A percentile compares a stretch with the other conserved stretches of the same genome.
phyloP scores from a whole-genome alignment of 2,888 invertebrate species.

The Actias luna region DNA sequence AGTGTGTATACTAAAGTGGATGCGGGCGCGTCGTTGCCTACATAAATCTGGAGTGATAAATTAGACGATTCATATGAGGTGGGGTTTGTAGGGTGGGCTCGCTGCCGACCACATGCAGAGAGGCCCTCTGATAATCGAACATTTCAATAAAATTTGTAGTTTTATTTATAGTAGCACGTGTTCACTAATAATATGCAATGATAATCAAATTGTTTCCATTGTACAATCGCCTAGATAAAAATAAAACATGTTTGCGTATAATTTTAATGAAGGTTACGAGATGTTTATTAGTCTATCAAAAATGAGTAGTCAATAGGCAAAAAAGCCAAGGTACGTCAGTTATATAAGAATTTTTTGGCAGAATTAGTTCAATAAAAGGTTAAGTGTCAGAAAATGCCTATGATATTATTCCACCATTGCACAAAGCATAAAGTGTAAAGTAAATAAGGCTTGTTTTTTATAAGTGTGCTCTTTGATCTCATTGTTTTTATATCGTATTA shows the following conservation, averaged over 20 bases:
- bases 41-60: constrained; percentile 69
- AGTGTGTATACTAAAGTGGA: constrained; percentile 32
- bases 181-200: not conserved
- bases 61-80: constrained; percentile 67
- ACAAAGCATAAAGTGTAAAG: too few species aligned
- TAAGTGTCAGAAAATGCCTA: too few species aligned
- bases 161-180: constrained; percentile 37
- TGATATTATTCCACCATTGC: too few species aligned
- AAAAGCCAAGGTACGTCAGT: too few species aligned
- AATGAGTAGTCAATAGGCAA: too few species aligned
- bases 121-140: constrained; percentile 49
- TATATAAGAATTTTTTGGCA: too few species aligned
- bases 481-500: too few species aligned
- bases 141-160: constrained; percentile 49
- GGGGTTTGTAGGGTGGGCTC: constrained; percentile 45
- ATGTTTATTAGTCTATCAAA: not conserved
- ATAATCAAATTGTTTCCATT: not conserved
- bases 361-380: too few species aligned
- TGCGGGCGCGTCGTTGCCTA: constrained; percentile 61
- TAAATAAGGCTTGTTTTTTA: not conserved
- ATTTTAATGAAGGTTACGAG: not conserved
- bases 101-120: constrained; percentile 46
- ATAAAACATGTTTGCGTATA: not conserved
- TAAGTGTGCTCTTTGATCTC: too few species aligned
- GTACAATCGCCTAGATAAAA: not conserved